Evolutionary conservation across 2,797 vertebrate genomes (phyloP), one percentile per base, ranked within the genome.

Genomic region (Paramormyrops hopkinsi): DNA sequence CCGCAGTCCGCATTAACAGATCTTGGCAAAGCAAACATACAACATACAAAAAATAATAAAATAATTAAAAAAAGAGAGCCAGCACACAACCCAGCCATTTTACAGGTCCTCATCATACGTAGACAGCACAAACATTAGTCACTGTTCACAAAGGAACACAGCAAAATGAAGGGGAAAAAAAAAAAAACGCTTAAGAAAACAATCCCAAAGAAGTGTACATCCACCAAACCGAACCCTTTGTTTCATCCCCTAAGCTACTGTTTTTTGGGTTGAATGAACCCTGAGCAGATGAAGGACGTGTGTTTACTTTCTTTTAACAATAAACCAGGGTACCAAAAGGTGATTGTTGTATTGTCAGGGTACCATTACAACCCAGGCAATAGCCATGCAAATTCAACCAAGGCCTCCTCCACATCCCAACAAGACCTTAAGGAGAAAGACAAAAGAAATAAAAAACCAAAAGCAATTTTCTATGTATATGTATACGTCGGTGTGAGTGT

Each of bases 21-120:
- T 91, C 92, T 93, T 94, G 95, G 92, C 93, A 94, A 94, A 92
- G 86, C 90, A 91, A 93, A 93, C 92, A 93, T 92, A 94, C 90
- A 90, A 93, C 94, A 94, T 95, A 96, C 91, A 96, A 96, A 96
- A 96, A 96, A 96, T 59, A 96, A 96, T 94, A 92, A 96, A 96
- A 96, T 96, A 96, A 96, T 96, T 94, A 91, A 93, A 94, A 96
- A 95, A 96, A 95, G 95, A 93, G 86, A 4, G 89, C 91, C 94
- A 93, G 91, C 92, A 37, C 7, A 53, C 91, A n/a, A 56, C 92
- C 92, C 92, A 86, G 89, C 79, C 11, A 7, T 33, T 51, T 91
- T 92, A 90, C 89, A 62, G 17, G 90, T 85, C 88, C 82, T 51
- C 88, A 91, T 92, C 91, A 91, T 91, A 93, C 90, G 92, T 90